Base-by-base conservation (phyloP, 1,140 invertebrate genomes). In the Nymphalis io region DNA sequence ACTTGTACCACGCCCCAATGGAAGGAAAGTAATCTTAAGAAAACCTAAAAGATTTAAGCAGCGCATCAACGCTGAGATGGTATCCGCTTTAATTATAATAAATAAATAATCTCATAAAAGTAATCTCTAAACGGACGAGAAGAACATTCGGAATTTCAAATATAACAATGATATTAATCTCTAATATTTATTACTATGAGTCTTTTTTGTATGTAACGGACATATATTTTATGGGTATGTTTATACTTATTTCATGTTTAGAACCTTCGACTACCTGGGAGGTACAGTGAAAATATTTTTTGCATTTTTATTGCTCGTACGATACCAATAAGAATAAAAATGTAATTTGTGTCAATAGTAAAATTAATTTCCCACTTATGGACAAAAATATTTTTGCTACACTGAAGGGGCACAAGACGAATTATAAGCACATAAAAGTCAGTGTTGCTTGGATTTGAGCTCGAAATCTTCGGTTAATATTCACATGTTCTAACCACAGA, bases 61-160 rank as follows among this genome's bases (percentile, higher is more conserved):
- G 42, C 63, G 20, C 68, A 73, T 74, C 69, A 76, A 74, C 68
- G 38, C 20, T 44, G 20, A 72, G 70, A 74, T 76, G 68, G 68
- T 64, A 74, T 76, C 72, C 65, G 70, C 62, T 70, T 76, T 75
- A 73, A 78, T 78, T 78, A 67, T 66, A 74, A 73, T 78, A 77
- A 69, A 73, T 79, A 75, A 79, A 79, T 74, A 75, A 71, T 74
- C 65, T 69, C 68, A 70, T 73, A 75, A 71, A 75, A 67, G 53
- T 46, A 73, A 71, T 63, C 46, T 18, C 18, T 23, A 55, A 74
- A 66, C 59, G 70, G 61, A 61, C 57, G 65, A 44, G 46, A 70
- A 39, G 68, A 57, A 51, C 46, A 75, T 70, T 63, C 65, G 20
- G 70, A 68, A 72, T 77, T 70, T 46, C 62, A 75, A 75, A 74